These are phyloP conservation scores for Dermatemys mawii DNA, from an alignment of 2,113 vertebrate species.

Conservation along the genomic window DNA sequence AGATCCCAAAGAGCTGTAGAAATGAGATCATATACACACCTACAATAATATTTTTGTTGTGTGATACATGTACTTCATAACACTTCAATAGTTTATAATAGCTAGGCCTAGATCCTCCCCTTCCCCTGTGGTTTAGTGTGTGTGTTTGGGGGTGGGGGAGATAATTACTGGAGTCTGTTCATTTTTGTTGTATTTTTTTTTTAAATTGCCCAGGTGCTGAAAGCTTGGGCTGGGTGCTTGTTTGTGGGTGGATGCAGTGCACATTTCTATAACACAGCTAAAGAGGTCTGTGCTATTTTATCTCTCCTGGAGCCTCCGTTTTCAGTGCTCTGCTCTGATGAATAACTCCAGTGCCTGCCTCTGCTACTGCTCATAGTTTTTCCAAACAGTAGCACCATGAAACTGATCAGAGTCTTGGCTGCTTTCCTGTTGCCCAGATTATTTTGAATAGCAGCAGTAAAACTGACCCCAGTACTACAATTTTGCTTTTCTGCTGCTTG, in stretches of 20 bases:
- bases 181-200: not conserved
- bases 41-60: not conserved
- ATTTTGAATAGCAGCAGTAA: not conserved
- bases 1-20: not conserved
- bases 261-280: not conserved
- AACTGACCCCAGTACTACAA: not conserved
- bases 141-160: fast-evolving
- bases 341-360: not conserved
- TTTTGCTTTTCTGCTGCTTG: not conserved
- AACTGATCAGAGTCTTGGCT: not conserved
- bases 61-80: not conserved
- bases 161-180: not conserved
- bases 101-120: not conserved
- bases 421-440: not conserved
- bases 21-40: not conserved
- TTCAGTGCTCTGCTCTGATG: not conserved
- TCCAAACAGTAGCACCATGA: not conserved
- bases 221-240: not conserved
- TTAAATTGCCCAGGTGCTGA: not conserved
- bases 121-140: not conserved
- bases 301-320: not conserved
- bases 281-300: not conserved
- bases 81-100: not conserved
- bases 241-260: not conserved
- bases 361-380: not conserved